phyloP scores from a whole-genome alignment of 2,797 vertebrate species.

The Pangasius djambal region DNA sequence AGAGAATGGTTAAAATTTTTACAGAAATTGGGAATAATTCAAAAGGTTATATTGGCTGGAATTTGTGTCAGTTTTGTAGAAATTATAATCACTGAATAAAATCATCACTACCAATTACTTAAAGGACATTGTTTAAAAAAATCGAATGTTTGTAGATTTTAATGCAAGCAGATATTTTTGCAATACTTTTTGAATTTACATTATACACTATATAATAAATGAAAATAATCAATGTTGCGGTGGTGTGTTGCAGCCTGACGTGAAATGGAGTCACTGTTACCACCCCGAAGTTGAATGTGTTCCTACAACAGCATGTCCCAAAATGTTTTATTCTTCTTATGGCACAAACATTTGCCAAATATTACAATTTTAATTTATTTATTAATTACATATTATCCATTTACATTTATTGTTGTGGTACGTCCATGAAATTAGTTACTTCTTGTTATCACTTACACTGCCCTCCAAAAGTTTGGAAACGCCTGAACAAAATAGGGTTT shows the following conservation, averaged over 20 bases:
- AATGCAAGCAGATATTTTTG: background rate
- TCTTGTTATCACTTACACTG: background rate
- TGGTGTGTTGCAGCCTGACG: background rate
- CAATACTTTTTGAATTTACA: too few relatives aligned
- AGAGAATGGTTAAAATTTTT: background rate
- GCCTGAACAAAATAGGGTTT: too few relatives aligned
- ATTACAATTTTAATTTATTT: background rate
- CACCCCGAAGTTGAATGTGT: background rate
- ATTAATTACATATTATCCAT: background rate
- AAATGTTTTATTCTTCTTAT: background rate
- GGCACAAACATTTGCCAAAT: background rate
- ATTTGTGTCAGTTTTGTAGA: too few relatives aligned
- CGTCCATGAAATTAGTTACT: background rate
- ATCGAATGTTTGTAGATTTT: background rate
- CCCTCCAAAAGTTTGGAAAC: too few relatives aligned
- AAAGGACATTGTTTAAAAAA: background rate
- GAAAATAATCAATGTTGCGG: background rate
- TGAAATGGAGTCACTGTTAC: background rate
- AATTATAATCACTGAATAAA: background rate
- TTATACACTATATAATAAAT: background rate
- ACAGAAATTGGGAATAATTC: background rate
- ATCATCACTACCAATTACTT: background rate
- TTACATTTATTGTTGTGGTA: background rate
- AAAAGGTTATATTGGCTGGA: background rate
- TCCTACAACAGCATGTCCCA: background rate